phyloP scores from a whole-genome alignment of 2,113 vertebrate genomes.

The Phylloscopus trochilus region DNA sequence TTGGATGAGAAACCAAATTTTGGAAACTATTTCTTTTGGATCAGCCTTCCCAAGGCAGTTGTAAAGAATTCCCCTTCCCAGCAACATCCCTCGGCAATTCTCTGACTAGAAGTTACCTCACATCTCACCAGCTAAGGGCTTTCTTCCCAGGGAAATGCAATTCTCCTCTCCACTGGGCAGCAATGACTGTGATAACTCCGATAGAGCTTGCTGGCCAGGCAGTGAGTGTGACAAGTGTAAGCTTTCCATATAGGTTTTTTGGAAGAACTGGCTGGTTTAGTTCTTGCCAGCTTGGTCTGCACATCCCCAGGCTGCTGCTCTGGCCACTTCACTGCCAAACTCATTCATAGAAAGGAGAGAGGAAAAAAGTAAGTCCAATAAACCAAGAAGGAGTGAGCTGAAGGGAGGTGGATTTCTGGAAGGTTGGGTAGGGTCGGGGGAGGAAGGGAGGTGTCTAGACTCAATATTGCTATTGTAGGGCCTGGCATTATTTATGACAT shows the following conservation, averaged over 20 bases:
- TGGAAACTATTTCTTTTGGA: conserved; percentile 65
- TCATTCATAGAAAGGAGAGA: conserved; percentile 58
- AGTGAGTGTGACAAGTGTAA: neutral
- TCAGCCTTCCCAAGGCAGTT: conserved; percentile 45
- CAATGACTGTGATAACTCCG: neutral
- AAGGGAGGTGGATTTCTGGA: conserved; percentile 56
- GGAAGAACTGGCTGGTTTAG: neutral
- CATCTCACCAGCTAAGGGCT: conserved; percentile 12
- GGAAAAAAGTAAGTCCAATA: conserved; percentile 52
- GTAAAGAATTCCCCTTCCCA: conserved; percentile 58
- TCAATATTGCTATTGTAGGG: conserved; percentile 65
- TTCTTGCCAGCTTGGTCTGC: conserved; percentile 23
- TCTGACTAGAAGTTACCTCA: conserved; percentile 48
- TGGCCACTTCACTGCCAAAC: conserved; percentile 41
- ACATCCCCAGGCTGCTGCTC: conserved; percentile 51
- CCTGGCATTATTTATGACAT: conserved; percentile 66
- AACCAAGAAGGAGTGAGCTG: neutral
- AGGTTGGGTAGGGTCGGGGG: conserved; percentile 33
- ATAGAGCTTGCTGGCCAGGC: neutral
- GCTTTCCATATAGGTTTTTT: neutral
- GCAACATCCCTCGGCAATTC: conserved; percentile 12
- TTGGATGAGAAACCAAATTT: conserved; percentile 56
- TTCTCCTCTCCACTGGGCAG: neutral
- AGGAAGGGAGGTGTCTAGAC: conserved; percentile 68
- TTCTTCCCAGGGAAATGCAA: conserved; percentile 27